These are phyloP conservation scores for Scopus umbretta DNA, from an alignment of 2,113 vertebrate species.

Conservation along the genomic window DNA sequence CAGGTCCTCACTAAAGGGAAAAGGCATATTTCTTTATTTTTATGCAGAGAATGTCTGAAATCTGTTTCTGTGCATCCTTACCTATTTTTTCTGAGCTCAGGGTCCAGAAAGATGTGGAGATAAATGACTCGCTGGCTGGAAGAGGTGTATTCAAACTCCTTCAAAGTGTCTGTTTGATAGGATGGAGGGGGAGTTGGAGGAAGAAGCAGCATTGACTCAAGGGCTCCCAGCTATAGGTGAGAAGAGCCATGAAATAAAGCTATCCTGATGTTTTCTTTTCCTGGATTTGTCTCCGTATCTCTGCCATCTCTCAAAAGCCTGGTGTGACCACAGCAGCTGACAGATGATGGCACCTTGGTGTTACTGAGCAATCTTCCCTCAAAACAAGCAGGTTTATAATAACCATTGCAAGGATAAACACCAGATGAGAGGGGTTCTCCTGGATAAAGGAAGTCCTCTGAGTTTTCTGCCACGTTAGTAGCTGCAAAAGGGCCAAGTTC, in stretches of 20 bases:
- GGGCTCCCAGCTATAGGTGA: neutral
- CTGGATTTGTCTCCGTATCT: neutral
- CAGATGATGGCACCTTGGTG: rapidly evolving
- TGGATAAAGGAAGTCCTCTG: neutral
- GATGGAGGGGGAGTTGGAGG: neutral
- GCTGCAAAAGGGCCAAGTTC: neutral
- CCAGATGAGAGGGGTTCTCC: neutral
- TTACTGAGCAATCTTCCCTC: neutral
- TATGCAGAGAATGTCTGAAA: neutral
- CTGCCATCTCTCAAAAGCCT: neutral
- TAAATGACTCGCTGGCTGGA: neutral
- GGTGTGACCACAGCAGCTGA: neutral
- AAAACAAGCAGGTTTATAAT: neutral
- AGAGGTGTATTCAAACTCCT: neutral
- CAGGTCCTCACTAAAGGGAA: neutral
- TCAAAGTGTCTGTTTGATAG: neutral
- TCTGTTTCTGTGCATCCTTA: neutral
- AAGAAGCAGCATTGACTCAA: neutral
- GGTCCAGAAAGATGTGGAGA: rapidly evolving
- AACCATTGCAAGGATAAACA: neutral
- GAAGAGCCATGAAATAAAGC: neutral
- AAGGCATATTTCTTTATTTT: neutral
- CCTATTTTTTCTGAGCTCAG: neutral
- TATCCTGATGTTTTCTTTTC: neutral
- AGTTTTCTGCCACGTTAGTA: neutral